Base-by-base conservation (phyloP, 92 coral and sea anemone genomes). In the Plumapathes pennacea region DNA sequence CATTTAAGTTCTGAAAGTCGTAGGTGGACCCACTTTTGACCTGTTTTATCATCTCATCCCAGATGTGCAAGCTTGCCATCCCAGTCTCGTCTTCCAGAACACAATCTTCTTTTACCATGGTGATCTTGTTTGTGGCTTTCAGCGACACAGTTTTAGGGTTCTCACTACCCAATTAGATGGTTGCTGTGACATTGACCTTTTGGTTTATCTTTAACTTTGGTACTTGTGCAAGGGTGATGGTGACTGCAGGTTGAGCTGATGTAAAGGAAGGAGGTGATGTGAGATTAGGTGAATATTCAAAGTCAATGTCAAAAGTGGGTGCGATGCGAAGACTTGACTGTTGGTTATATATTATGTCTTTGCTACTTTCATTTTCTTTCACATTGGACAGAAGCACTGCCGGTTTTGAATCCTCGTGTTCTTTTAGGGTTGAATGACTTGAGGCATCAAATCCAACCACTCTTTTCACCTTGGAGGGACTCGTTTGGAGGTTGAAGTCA, bases 61-160 rank as follows among this genome's bases (percentile, higher is more conserved):
- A 75, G 39, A 82, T 62, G 62, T 74, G 78, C 41, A 82, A 20
- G 21, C 25, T 61, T 8, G 79, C 78, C 18, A 83, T 59, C 41
- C 74, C 80, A 38, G 78, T 68, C 39, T 50, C 32, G 31, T 75
- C 71, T 33, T 82, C 80, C 18, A 76, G 26, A 31, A 82, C 70
- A 52, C 83, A 82, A 49, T 82, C 84, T 47, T 82, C 89, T 43
- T 82, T 82, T 32, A 82, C 75, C 19, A 45, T 1, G 3, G 74
- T 46, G 50, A 56, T 46, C 58, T 82, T 49, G 10, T 40, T 7
- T 7, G 62, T 37, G 2, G 59, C 9, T 70, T 65, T 78, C 21
- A 57, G 13, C 55, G 47, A 46, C 23, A 69, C 71, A 30, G 58
- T 15, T 27, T 71, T 78, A 3, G 74, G 68, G 13, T 47, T 68